Conservation (phyloP, 1,140 invertebrate genomes). For the Drosophila sulfurigaster region DNA sequence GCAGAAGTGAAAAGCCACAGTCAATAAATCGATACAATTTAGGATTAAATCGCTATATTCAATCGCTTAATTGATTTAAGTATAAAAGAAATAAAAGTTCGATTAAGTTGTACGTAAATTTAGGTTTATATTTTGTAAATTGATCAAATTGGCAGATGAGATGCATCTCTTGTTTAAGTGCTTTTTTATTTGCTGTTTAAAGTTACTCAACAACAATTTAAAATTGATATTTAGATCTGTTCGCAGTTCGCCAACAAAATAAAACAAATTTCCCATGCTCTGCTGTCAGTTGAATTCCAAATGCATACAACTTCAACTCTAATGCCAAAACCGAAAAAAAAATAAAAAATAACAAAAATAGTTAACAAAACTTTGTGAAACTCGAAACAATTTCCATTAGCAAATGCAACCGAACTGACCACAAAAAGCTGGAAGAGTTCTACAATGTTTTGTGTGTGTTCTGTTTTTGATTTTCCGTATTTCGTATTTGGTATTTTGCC, state of each 20-base stretch:
- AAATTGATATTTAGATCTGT: neutral
- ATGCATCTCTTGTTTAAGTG: neutral
- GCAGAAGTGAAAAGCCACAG: too few species aligned
- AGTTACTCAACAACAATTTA: neutral
- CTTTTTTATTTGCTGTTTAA: neutral
- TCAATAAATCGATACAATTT: neutral
- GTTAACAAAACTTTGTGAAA: constrained; percentile 26
- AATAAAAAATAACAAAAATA: neutral
- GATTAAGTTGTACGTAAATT: too few species aligned
- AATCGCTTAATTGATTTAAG: neutral
- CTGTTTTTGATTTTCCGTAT: neutral
- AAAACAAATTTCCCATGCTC: constrained; percentile 13
- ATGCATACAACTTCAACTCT: neutral
- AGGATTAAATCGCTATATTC: neutral
- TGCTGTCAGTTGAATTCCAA: constrained; percentile 7
- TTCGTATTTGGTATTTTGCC: neutral
- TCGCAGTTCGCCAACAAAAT: neutral
- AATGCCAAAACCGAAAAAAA: neutral
- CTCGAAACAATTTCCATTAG: constrained; percentile 67
- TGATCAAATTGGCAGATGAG: too few species aligned
- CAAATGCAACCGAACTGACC: constrained; percentile 64
- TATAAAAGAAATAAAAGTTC: neutral
- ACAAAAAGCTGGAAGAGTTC: constrained; percentile 58
- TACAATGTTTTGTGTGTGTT: neutral
- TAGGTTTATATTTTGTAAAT: too few species aligned